Conservation (phyloP, 2,888 invertebrate genomes). For the Lampropteryx suffumata region DNA sequence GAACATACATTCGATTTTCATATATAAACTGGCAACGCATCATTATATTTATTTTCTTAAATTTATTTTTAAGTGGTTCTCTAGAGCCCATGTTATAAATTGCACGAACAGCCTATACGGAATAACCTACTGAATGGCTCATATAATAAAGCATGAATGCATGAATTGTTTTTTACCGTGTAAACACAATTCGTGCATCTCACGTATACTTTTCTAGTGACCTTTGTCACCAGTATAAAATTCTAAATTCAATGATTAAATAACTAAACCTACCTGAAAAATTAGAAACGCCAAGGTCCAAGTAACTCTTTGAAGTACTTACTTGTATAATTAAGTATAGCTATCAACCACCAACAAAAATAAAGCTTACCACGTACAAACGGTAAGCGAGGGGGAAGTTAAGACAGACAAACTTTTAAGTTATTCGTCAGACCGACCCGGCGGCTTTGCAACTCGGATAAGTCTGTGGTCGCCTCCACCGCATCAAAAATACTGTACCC, state of each 20-base stretch:
- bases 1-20: too few relatives aligned
- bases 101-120: too few relatives aligned
- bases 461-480: conserved; percentile 50
- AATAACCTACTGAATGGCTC: too few relatives aligned
- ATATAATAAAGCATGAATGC: too few relatives aligned
- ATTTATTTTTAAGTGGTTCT: too few relatives aligned
- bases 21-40: too few relatives aligned
- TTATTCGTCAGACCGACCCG: conserved; percentile 47
- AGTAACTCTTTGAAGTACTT: not conserved
- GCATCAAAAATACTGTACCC: conserved; percentile 53
- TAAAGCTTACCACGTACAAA: conserved; percentile 46
- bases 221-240: too few relatives aligned
- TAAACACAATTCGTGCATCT: not conserved
- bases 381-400: conserved; percentile 39
- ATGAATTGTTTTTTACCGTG: too few relatives aligned
- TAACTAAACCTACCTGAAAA: not conserved
- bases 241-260: not conserved
- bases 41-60: too few relatives aligned
- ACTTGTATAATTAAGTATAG: conserved; percentile 14
- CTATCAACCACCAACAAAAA: conserved; percentile 35
- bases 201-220: too few relatives aligned
- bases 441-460: conserved; percentile 47
- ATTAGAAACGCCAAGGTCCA: not conserved
- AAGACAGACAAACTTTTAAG: conserved; percentile 50
- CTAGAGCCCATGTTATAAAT: too few relatives aligned